Evolutionary conservation across 2,113 vertebrate species (phyloP), one percentile per base, ranked within the genome.

Genomic region (Melanocharis versteri): DNA sequence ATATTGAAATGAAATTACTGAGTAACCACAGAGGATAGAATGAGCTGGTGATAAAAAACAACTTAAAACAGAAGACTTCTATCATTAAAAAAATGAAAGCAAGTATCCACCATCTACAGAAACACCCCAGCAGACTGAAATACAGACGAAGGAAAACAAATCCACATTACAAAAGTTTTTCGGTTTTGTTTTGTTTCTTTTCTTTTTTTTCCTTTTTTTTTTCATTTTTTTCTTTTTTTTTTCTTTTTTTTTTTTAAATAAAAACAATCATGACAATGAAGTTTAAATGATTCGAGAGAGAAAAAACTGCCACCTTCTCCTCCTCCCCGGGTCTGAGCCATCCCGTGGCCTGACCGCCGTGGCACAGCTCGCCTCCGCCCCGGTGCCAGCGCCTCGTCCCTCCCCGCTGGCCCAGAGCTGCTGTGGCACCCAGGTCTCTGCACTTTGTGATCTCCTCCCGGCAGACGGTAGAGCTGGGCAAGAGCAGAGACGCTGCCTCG

Each of bases 1-100:
- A 99, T 99, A 99, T 97, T 97, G 98, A 98, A 98, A 98, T 98
- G 98, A 96, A 97, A 98, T 97, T 98, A 97, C 96, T 90, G 85
- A 96, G 92, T 84, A 95, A 96, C 91, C 96, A 96, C 94, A 89
- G 94, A 91, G 91, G 93, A 96, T 86, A 94, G 94, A 97, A 97
- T 95, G 87, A 93, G 86, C 78, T 61, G 84, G 96, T 95, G 94
- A 95, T 81, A 57, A 90, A 94, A 94, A 96, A 92, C 82, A 97
- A 97, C 93, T 95, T 92, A 95, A 93, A 97, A 96, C 72, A 89
- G 77, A 82, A 94, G 83, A 97, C 89, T 82, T 94, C 90, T 86
- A 95, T 87, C 88, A 85, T 90, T 96, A 58, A 71, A 96, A 92
- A 91, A 96, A 94, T 76, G 83, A 96, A 97, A 96, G 90, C 89